Evolutionary conservation across 2,797 vertebrate genomes (phyloP), one percentile per base, ranked within the genome.

Genomic region (Discoglossus pictus): DNA sequence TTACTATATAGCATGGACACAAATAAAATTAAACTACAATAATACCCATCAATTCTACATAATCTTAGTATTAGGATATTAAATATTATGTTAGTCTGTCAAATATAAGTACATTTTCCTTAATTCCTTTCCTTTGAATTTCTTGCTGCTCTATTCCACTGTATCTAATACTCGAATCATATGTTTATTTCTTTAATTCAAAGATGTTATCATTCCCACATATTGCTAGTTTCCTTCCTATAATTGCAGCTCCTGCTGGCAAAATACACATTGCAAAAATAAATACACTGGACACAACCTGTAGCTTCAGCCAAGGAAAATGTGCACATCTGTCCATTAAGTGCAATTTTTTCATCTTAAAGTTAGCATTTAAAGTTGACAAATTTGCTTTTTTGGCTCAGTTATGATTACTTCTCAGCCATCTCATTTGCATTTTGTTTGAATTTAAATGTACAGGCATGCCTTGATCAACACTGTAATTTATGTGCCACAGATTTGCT

Each of bases 201-300:
- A 47, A 65, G 51, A 65, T 55, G 42, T 56, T 65, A 65, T 36
- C 20, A 38, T 65, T 65, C 25, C 40, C 40, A 25, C n/a, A 39
- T 31, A 42, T 52, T 27, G 27, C 15, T 21, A 13, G 40, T 39
- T 55, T 34, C n/a, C 7, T 21, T 53, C n/a, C 12, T 35, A 8
- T 31, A 54, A 55, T 55, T 65, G 42, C 27, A 25, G 20, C 63
- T 47, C 63, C 63, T 39, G 63, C 52, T 55, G 63, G 10, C 35
- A 21, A 2, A 36, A 3, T 15, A 47, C 25, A 65, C 63, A 55
- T 52, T 65, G 20, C 35, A 56, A n/a, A 38, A 54, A 44, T 21
- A 21, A 53, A 53, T 64, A 53, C 25, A 46, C 31, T 27, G 63
- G 52, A 47, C 31, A 24, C 34, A 47, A 53, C 63, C 56, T 56